Conservation (phyloP, 2,888 invertebrate species). For the Drosophila borealis region DNA sequence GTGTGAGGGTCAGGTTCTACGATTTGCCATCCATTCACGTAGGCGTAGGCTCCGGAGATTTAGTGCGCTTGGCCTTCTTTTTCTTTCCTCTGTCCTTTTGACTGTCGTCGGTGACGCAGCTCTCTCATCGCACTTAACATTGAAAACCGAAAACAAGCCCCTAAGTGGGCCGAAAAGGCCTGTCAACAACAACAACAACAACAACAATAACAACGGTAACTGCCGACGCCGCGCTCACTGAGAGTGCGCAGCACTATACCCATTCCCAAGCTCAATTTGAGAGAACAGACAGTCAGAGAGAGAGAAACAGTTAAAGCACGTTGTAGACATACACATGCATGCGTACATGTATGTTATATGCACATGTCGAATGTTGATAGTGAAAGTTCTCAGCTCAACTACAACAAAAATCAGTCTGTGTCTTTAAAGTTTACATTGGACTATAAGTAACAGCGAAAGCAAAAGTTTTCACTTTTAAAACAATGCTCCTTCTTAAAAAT, state of each 20-base stretch:
- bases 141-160: slow-evolving; percentile 78
- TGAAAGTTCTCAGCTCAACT: slow-evolving; percentile 61
- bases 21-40: slow-evolving; percentile 27
- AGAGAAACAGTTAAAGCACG: slow-evolving; percentile 2
- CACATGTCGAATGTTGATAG: slow-evolving; percentile 57
- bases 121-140: slow-evolving; percentile 72
- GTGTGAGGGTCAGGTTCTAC: slow-evolving; percentile 11
- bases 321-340: background rate
- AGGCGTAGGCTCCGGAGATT: slow-evolving; percentile 31
- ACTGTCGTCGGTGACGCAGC: slow-evolving; percentile 47
- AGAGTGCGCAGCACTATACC: slow-evolving; percentile 54
- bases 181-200: slow-evolving; percentile 39
- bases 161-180: slow-evolving; percentile 71
- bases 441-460: slow-evolving; percentile 28
- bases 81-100: slow-evolving; percentile 33
- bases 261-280: slow-evolving; percentile 6
- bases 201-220: slow-evolving; percentile 10
- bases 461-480: background rate
- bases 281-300: slow-evolving; percentile 8
- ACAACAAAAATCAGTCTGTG: slow-evolving; percentile 43
- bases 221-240: slow-evolving; percentile 30
- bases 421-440: slow-evolving; percentile 72
- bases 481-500: too few species aligned
- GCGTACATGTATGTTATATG: background rate
- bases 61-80: slow-evolving; percentile 45